Evolutionary conservation across 1,140 invertebrate genomes (phyloP).

Genomic region (Paraescarpia echinospica): DNA sequence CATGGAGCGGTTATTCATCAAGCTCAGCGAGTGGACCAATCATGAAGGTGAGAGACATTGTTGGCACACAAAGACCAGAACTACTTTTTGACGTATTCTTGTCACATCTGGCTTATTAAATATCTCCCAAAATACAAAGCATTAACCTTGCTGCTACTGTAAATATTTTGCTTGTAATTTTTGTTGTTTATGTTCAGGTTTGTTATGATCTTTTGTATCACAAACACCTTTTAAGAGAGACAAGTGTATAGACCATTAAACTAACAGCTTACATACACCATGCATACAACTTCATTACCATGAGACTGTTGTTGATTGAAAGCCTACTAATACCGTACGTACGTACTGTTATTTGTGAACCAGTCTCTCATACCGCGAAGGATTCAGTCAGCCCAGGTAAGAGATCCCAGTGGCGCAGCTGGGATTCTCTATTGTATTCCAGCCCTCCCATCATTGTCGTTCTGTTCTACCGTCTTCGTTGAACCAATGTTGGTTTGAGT

Average conservation of each 20-base stretch:
- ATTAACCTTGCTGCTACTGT: background rate
- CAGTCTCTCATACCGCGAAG: background rate
- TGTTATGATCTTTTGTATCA: background rate
- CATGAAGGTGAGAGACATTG: conserved; percentile 16
- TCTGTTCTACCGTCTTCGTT: background rate
- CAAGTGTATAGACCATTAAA: background rate
- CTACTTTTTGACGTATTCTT: background rate
- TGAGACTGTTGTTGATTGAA: background rate
- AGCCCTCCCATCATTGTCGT: background rate
- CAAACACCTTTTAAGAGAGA: background rate
- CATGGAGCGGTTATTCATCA: conserved; percentile 24
- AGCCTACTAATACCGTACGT: background rate
- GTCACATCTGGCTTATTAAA: background rate
- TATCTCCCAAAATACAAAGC: background rate
- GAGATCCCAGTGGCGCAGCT: background rate
- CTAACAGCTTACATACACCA: background rate
- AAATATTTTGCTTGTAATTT: background rate
- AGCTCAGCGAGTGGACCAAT: conserved; percentile 21
- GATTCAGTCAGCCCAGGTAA: background rate
- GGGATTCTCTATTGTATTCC: background rate
- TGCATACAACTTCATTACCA: too few species aligned
- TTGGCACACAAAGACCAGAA: background rate
- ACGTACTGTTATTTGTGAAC: background rate
- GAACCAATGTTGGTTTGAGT: background rate
- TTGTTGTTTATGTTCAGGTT: background rate